phyloP scores from a whole-genome alignment of 1,140 invertebrate species.

The Atopsyche davidsoni region DNA sequence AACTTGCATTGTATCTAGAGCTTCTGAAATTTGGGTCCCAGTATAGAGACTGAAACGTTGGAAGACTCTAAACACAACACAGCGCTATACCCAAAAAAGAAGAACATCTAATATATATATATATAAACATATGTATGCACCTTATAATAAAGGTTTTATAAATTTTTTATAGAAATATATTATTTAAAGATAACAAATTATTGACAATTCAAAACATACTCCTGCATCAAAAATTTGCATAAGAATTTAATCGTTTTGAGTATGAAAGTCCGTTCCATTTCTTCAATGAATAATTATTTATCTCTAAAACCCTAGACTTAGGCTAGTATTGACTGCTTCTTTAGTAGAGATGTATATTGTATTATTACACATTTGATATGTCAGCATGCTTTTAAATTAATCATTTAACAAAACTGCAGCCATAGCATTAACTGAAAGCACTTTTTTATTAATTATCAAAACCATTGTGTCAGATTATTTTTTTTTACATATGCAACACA shows the following conservation, averaged over 20 bases:
- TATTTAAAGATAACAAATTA: neutral
- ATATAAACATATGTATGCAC: neutral
- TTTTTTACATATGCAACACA: too few relatives aligned
- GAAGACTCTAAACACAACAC: too few relatives aligned
- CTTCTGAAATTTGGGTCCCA: too few relatives aligned
- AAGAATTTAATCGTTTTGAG: neutral
- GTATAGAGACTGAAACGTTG: too few relatives aligned
- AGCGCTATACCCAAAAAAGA: neutral
- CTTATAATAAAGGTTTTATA: neutral
- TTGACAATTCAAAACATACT: neutral
- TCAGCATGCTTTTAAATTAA: conserved; percentile 1
- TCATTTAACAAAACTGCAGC: neutral
- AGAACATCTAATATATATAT: neutral
- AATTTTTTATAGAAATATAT: neutral
- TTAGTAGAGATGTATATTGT: conserved; percentile 20
- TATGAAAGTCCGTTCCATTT: neutral
- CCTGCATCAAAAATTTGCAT: neutral
- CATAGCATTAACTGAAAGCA: neutral
- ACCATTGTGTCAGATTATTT: too few relatives aligned
- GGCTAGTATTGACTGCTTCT: conserved; percentile 23
- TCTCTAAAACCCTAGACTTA: neutral
- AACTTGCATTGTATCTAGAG: neutral
- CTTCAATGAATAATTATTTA: neutral
- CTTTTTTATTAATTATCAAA: too few relatives aligned
- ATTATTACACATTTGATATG: conserved; percentile 15